These are phyloP conservation scores for Urosaurus nigricauda DNA, from an alignment of 2,797 vertebrate genomes.

Conservation along the genomic window DNA sequence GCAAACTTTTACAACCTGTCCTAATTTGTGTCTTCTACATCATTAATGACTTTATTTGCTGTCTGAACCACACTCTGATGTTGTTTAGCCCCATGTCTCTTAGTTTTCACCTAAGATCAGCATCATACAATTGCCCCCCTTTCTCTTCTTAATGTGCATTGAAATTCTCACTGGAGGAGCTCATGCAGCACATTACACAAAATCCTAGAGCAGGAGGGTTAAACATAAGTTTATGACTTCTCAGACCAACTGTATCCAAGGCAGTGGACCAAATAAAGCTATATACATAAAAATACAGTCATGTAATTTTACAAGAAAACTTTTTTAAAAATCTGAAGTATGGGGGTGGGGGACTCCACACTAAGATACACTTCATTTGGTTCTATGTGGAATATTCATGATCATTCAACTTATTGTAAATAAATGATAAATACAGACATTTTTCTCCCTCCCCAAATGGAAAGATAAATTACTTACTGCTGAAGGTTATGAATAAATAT, in stretches of 20 bases:
- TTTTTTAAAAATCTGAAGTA: background rate
- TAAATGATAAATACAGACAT: background rate
- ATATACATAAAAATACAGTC: background rate
- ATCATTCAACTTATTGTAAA: background rate
- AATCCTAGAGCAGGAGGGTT: no score
- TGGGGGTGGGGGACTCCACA: background rate
- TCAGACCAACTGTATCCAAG: background rate
- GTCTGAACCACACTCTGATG: no score
- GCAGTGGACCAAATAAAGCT: background rate
- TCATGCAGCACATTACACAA: no score
- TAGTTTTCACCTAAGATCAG: no score
- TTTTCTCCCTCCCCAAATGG: constrained; percentile 1
- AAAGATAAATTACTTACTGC: constrained; percentile 22
- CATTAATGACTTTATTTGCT: no score
- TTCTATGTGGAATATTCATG: background rate
- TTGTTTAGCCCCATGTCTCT: no score
- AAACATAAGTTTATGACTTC: background rate
- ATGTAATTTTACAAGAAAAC: background rate
- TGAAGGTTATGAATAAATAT: constrained; percentile 18
- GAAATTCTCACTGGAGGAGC: no score
- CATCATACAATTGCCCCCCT: no score
- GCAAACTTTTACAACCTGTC: no score
- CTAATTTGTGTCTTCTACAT: no score
- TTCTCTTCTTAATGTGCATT: no score
- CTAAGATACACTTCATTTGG: background rate